Conservation (phyloP, 2,113 vertebrate genomes). For the Eleginops maclovinus region DNA sequence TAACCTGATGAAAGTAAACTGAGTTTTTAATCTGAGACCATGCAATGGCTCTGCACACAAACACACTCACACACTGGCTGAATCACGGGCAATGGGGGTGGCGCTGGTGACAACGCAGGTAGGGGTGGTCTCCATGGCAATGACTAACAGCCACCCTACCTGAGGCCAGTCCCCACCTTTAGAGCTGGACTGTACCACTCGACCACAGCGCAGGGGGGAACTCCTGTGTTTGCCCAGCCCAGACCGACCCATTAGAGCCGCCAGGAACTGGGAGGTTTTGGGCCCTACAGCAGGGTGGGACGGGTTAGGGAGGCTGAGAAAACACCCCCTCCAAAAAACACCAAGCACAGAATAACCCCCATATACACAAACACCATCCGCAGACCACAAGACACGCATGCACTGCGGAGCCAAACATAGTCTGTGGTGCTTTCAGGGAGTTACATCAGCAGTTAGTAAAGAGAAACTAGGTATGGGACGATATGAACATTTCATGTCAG, state of each 20-base stretch:
- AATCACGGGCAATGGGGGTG: conserved; percentile 66
- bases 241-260: conserved; percentile 82
- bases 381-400: conserved; percentile 54
- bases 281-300: conserved; percentile 77
- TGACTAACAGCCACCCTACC: conserved; percentile 82
- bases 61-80: conserved; percentile 37
- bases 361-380: conserved; percentile 29
- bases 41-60: conserved; percentile 63
- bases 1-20: conserved; percentile 47
- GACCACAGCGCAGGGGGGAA: conserved; percentile 79
- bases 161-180: conserved; percentile 84
- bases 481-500: no score
- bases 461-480: conserved; percentile 25
- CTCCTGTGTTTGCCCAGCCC: conserved; percentile 80
- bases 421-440: conserved; percentile 29
- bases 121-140: conserved; percentile 80
- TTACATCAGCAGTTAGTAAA: conserved; percentile 47
- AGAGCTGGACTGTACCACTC: conserved; percentile 78
- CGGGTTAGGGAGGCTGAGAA: conserved; percentile 70
- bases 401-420: conserved; percentile 38
- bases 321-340: conserved; percentile 64
- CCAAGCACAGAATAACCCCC: conserved; percentile 47
- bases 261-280: conserved; percentile 81
- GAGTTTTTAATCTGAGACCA: conserved; percentile 43
- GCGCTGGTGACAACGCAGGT: conserved; percentile 68